These are phyloP conservation scores for Dicentrarchus labrax DNA, from an alignment of 2,113 vertebrate genomes.

Conservation along the genomic window DNA sequence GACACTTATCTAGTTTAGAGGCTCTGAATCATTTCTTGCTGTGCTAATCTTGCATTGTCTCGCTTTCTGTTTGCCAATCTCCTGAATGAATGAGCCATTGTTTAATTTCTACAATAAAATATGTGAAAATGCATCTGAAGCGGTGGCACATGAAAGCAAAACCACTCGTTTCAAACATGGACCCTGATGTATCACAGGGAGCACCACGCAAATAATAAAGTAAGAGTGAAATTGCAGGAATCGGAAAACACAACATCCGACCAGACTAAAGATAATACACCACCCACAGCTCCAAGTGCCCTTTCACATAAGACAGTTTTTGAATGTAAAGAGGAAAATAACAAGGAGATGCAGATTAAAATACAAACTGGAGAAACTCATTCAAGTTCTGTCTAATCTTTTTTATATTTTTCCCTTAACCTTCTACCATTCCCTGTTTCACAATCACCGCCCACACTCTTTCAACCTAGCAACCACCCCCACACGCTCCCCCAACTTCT, in stretches of 20 bases:
- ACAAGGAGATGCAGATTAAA: neutral
- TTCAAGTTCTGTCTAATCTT: neutral
- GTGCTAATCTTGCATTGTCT: neutral
- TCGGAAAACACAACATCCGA: neutral
- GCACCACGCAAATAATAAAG: neutral
- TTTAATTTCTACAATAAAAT: conserved; percentile 24
- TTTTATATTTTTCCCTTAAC: conserved; percentile 1
- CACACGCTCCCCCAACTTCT: neutral
- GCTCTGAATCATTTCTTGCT: neutral
- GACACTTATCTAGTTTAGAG: neutral
- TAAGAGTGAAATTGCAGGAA: neutral
- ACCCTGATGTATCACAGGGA: neutral
- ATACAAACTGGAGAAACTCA: neutral
- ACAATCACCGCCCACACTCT: conserved; percentile 34
- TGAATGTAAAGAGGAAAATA: conserved; percentile 2
- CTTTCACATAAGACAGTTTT: neutral
- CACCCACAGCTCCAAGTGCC: neutral
- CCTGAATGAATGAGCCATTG: neutral
- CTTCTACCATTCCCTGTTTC: conserved; percentile 1
- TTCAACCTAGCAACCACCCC: conserved; percentile 28
- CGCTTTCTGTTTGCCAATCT: neutral
- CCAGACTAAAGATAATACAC: neutral
- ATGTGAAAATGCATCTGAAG: conserved; percentile 6
- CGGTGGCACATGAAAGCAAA: neutral
- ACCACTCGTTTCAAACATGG: neutral